These are phyloP conservation scores for Athalia cordata DNA, from an alignment of 2,888 invertebrate species.

Conservation along the genomic window DNA sequence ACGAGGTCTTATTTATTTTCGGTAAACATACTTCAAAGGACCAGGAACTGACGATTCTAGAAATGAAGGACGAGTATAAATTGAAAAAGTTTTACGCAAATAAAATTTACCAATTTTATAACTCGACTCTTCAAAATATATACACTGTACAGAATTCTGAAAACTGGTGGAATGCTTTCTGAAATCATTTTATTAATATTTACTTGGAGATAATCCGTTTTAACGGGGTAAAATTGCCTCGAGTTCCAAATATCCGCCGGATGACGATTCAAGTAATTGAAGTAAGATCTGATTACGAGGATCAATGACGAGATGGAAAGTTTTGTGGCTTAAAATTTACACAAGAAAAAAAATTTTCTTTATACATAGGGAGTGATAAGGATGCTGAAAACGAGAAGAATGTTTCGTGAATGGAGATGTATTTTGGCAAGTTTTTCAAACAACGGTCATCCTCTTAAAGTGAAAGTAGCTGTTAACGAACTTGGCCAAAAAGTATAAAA, in stretches of 20 bases:
- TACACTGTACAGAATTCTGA: neutral
- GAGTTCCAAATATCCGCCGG: too few relatives aligned
- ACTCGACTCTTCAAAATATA: neutral
- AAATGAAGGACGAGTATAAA: conserved; percentile 18
- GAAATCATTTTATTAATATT: neutral
- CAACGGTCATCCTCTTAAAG: conserved; percentile 32
- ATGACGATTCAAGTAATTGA: too few relatives aligned
- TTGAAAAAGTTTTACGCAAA: conserved; percentile 26
- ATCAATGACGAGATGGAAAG: neutral
- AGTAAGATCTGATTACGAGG: too few relatives aligned
- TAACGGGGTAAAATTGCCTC: too few relatives aligned
- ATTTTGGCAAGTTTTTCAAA: conserved; percentile 28
- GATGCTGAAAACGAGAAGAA: neutral
- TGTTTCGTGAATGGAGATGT: conserved; percentile 10
- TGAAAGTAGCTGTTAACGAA: conserved; percentile 37
- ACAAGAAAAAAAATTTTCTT: neutral
- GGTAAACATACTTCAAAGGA: conserved; percentile 27
- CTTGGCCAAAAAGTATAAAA: conserved; percentile 29
- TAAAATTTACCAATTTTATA: conserved; percentile 15
- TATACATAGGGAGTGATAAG: too few relatives aligned
- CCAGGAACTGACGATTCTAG: neutral
- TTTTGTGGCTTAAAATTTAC: neutral
- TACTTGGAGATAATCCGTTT: neutral
- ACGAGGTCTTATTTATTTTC: conserved; percentile 24
- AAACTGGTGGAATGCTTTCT: neutral